Evolutionary conservation across 2,888 invertebrate species (phyloP).

Genomic region (Drosophila kokeensis): DNA sequence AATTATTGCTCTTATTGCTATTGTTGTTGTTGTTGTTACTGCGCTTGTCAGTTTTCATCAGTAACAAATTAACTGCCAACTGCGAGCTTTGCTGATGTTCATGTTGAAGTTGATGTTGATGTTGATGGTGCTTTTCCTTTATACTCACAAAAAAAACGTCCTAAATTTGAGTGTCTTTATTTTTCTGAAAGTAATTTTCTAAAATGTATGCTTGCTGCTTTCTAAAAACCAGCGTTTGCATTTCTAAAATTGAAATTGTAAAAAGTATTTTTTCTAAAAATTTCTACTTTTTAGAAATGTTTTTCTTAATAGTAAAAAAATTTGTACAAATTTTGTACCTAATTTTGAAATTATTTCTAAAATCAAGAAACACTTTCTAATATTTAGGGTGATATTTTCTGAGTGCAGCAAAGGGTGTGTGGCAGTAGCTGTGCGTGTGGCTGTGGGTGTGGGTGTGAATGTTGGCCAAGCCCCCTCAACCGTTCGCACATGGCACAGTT

Average conservation of each 20-base stretch:
- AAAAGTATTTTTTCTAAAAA: not conserved
- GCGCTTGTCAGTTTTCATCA: slow-evolving; percentile 59
- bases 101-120: not conserved
- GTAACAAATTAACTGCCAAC: slow-evolving; percentile 61
- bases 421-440: not conserved
- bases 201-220: too few species aligned
- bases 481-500: slow-evolving; percentile 3
- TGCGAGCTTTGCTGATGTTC: slow-evolving; percentile 4
- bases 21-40: slow-evolving; percentile 7
- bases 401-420: not conserved
- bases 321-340: not conserved
- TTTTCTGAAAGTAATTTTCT: too few species aligned
- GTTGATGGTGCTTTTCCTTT: not conserved
- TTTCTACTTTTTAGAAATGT: not conserved
- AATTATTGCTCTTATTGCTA: not conserved
- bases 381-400: not conserved
- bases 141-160: not conserved
- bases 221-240: too few species aligned
- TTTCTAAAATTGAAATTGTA: too few species aligned
- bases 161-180: too few species aligned
- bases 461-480: not conserved
- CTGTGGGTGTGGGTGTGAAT: slow-evolving; percentile 3
- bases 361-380: not conserved
- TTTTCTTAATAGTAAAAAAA: not conserved
- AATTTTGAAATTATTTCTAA: not conserved